Conservation (phyloP, 2,113 vertebrate species). For the Grammomys dolichurus region DNA sequence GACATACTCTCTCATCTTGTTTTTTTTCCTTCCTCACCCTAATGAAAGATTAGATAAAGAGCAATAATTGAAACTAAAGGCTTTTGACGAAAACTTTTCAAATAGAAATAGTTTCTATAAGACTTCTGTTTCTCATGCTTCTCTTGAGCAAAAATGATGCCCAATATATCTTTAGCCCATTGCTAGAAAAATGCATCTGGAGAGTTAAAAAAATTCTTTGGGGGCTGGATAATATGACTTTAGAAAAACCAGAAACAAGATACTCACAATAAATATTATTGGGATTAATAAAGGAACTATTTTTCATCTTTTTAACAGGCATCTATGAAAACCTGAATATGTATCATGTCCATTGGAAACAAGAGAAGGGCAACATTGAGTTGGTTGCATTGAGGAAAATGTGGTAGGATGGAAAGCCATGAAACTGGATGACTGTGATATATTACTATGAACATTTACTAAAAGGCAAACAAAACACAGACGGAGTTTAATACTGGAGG, state of each 20-base stretch:
- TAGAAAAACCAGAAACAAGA: conserved; percentile 46
- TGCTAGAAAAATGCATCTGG: background rate
- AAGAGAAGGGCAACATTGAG: background rate
- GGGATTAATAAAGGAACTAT: conserved; percentile 21
- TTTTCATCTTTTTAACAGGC: conserved; percentile 29
- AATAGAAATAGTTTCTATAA: background rate
- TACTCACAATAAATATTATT: conserved; percentile 50
- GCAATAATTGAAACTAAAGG: background rate
- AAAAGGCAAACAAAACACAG: background rate
- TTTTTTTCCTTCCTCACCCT: background rate
- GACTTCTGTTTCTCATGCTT: conserved; percentile 25
- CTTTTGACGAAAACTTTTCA: background rate
- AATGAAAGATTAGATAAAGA: background rate
- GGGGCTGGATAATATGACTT: background rate
- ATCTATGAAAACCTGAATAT: conserved; percentile 28
- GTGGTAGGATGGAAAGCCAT: background rate
- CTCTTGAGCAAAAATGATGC: background rate
- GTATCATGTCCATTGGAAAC: background rate
- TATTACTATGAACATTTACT: background rate
- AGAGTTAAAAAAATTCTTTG: conserved; percentile 2
- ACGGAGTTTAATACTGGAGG: background rate
- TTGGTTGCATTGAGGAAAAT: background rate
- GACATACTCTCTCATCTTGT: background rate
- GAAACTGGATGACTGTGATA: background rate
- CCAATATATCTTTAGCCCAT: background rate